Evolutionary conservation across 2,113 vertebrate species (phyloP).

Genomic region (Saimiri boliviensis): DNA sequence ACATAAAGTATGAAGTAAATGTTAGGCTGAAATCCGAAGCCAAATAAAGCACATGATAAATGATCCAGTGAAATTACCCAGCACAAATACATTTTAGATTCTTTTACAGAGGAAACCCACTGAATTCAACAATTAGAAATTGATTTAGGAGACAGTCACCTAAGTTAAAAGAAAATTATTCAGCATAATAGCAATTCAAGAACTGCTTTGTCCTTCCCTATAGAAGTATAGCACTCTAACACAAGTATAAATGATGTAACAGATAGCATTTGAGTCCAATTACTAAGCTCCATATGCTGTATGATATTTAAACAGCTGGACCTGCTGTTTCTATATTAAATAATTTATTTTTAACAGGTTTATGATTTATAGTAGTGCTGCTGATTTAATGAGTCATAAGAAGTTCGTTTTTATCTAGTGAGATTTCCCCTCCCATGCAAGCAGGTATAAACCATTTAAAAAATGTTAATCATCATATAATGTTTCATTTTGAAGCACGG

Average conservation of each 20-base stretch:
- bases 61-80: background rate
- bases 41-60: slow-evolving; percentile 29
- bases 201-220: slow-evolving; percentile 24
- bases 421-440: background rate
- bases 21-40: background rate
- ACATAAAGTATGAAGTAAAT: background rate
- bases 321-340: slow-evolving; percentile 60
- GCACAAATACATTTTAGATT: background rate
- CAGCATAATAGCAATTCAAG: background rate
- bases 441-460: background rate
- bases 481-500: slow-evolving; percentile 19
- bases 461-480: background rate
- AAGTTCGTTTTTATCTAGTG: slow-evolving; percentile 18
- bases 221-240: background rate
- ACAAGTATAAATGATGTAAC: slow-evolving; percentile 38
- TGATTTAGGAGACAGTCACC: background rate
- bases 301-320: slow-evolving; percentile 67
- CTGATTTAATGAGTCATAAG: slow-evolving; percentile 65
- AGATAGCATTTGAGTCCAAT: slow-evolving; percentile 57
- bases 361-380: slow-evolving; percentile 68
- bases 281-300: slow-evolving; percentile 45
- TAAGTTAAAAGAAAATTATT: background rate
- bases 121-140: background rate
- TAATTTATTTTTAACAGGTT: slow-evolving; percentile 49
- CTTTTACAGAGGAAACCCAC: background rate